phyloP scores from a whole-genome alignment of 2,888 invertebrate species.

The Carcina quercana region DNA sequence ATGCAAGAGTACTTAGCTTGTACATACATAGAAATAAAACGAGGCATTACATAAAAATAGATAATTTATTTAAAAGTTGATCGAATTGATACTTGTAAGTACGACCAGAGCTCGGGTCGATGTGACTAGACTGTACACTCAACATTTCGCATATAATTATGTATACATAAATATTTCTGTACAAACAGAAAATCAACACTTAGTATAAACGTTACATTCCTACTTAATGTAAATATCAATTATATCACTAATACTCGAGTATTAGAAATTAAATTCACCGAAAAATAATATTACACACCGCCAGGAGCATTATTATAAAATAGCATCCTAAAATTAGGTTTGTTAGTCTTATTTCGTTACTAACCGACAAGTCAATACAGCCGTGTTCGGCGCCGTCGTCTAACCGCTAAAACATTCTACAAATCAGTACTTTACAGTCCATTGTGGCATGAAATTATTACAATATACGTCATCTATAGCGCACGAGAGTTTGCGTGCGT shows the following conservation, averaged over 20 bases:
- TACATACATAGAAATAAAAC: slow-evolving; percentile 43
- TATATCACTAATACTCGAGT: slow-evolving; percentile 72
- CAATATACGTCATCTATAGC: slow-evolving; percentile 1
- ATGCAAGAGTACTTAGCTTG: too few relatives aligned
- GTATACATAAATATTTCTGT: slow-evolving; percentile 65
- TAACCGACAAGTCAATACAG: slow-evolving; percentile 41
- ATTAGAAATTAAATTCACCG: slow-evolving; percentile 68
- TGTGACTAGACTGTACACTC: slow-evolving; percentile 73
- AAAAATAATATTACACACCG: slow-evolving; percentile 66
- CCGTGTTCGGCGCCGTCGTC: slow-evolving; percentile 33
- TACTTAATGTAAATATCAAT: slow-evolving; percentile 69
- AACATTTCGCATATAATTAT: slow-evolving; percentile 61
- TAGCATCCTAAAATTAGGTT: slow-evolving; percentile 57
- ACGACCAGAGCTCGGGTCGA: slow-evolving; percentile 66
- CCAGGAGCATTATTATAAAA: slow-evolving; percentile 50
- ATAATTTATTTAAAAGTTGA: slow-evolving; percentile 65
- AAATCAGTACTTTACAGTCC: slow-evolving; percentile 23
- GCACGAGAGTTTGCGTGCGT: slow-evolving; percentile 5
- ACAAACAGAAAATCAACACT: slow-evolving; percentile 70
- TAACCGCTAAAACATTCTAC: slow-evolving; percentile 33
- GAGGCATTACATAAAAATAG: slow-evolving; percentile 59
- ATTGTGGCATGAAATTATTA: slow-evolving; percentile 4
- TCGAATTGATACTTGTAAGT: slow-evolving; percentile 52
- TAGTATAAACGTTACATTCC: slow-evolving; percentile 63
- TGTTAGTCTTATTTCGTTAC: slow-evolving; percentile 65